phyloP scores from a whole-genome alignment of 2,797 vertebrate species.

The Paedocypris micromegethes region DNA sequence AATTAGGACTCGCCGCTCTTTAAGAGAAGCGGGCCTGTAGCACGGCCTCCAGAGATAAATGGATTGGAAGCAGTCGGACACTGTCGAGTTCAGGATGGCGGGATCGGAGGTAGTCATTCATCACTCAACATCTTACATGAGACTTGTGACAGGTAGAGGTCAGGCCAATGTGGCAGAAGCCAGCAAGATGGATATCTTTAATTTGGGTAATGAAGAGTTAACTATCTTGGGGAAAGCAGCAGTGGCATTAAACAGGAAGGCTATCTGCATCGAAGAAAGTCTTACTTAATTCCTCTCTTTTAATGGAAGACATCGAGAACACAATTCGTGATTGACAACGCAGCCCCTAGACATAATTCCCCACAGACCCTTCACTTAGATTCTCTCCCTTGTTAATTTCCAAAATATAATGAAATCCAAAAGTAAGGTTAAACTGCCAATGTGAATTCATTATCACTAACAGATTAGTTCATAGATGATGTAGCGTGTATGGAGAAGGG shows the following conservation, averaged over 20 bases:
- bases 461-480: conserved; percentile 75
- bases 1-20: conserved; percentile 63
- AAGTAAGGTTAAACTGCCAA: conserved; percentile 79
- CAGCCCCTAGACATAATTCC: conserved; percentile 68
- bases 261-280: conserved; percentile 63
- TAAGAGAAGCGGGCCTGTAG: conserved; percentile 64
- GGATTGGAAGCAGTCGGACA: conserved; percentile 65
- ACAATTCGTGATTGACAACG: conserved; percentile 76
- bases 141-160: conserved; percentile 80
- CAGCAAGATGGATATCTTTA: conserved; percentile 76
- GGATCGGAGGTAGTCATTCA: conserved; percentile 68
- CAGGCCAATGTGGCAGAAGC: conserved; percentile 68
- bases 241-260: conserved; percentile 65
- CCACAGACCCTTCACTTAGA: conserved; percentile 71
- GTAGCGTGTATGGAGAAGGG: conserved; percentile 70
- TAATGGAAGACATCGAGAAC: conserved; percentile 72
- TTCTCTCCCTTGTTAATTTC: conserved; percentile 77
- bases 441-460: conserved; percentile 79
- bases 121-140: conserved; percentile 68
- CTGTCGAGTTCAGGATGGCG: conserved; percentile 72
- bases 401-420: conserved; percentile 77
- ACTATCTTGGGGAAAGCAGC: conserved; percentile 70
- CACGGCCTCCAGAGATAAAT: conserved; percentile 69
- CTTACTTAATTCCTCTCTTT: conserved; percentile 74
- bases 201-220: conserved; percentile 82